Evolutionary conservation across 2,888 invertebrate species (phyloP), one percentile per base, ranked within the genome.

Genomic region (Macroteleia sp.): DNA sequence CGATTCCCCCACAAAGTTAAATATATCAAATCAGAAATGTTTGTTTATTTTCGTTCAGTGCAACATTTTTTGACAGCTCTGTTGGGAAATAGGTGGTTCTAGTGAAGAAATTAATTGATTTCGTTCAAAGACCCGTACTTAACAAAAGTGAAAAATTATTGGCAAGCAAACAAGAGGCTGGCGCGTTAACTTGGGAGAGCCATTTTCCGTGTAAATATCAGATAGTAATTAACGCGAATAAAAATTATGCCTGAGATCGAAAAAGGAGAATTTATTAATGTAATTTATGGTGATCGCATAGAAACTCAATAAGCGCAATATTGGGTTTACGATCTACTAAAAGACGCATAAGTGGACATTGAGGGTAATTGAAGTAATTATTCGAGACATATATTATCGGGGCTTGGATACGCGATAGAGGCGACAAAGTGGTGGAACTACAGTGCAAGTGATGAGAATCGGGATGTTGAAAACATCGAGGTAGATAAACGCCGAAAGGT

Each of bases 301-400:
- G 56, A 12, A 17, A 32, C 54, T 48, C 41, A 56, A 36, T 64
- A 57, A 73, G 57, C 48, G 41, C 39, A 20, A 44, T 46, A 46
- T 61, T 17, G 52, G 54, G 61, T 75, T 67, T 64, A 75, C 61
- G 74, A 12, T 66, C 70, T 61, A 66, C 66, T 77, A 71, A 66
- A 56, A 59, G 56, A 62, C 41, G 54, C 25, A 52, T 56, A 69
- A 75, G 67, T 61, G 41, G 67, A 69, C 66, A 61, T 59, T 57
- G 52, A 61, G 44, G 36, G 44, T 67, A 76, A 69, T 59, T 64
- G 76, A 57, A 64, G 62, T 76, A 70, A 76, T 76, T 70, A 64
- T 70, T 32, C 46, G 61, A 52, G 69, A 64, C 76, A 39, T 69
- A 62, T 56, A 69, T 69, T 69, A 76, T 76, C 64, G 48, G 19